These are phyloP conservation scores for Nebria brevicollis DNA, from an alignment of 2,888 invertebrate species.

Conservation along the genomic window DNA sequence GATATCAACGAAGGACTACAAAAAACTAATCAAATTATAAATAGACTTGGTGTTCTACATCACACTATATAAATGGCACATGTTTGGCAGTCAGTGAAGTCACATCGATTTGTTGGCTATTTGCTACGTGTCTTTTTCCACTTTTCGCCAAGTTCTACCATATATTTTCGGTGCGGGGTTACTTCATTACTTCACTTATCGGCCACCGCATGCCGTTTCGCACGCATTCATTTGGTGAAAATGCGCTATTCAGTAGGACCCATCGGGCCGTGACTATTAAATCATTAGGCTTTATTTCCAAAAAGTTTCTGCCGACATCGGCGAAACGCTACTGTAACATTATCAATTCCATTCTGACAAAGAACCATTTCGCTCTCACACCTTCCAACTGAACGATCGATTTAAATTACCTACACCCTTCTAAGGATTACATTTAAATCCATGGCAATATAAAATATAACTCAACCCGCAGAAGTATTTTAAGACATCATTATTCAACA, in stretches of 20 bases:
- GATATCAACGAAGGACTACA: too few species aligned
- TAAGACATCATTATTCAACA: too few species aligned
- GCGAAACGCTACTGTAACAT: conserved; percentile 1
- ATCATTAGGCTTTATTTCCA: conserved; percentile 42
- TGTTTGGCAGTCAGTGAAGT: background rate
- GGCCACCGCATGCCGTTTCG: background rate
- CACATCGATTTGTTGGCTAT: background rate
- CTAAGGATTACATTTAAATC: background rate
- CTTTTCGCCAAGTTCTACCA: conserved; percentile 20
- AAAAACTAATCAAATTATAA: background rate
- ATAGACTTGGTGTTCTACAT: background rate
- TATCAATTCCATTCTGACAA: conserved; percentile 3
- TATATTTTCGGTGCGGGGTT: background rate
- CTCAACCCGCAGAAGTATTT: background rate
- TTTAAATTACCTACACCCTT: background rate
- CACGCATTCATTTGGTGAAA: background rate
- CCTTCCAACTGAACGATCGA: background rate
- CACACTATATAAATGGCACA: background rate
- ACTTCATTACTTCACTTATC: conserved; percentile 41
- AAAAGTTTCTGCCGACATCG: conserved; percentile 2
- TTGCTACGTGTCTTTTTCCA: background rate
- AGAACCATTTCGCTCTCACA: background rate
- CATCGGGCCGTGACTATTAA: conserved; percentile 40
- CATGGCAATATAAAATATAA: background rate
- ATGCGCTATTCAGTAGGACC: conserved; percentile 16